A percentile compares a stretch with the other conserved stretches of the same genome.
Evolutionary conservation across 2,113 vertebrate genomes (phyloP).

Genomic region (Chauna torquata): DNA sequence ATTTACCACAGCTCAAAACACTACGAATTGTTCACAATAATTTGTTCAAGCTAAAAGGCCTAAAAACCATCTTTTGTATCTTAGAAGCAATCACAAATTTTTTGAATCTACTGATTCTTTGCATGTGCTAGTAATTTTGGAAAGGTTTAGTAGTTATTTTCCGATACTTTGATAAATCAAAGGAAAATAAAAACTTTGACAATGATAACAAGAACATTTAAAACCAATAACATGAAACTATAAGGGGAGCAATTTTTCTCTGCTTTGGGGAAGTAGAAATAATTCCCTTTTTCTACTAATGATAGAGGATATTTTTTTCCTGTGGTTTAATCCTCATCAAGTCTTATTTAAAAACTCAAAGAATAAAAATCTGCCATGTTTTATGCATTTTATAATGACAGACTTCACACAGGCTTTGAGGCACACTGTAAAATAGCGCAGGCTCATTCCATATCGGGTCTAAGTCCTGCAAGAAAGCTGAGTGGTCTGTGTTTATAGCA

Average conservation of each 20-base stretch:
- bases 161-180: not conserved
- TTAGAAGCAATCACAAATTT: not conserved
- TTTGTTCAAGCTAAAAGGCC: not conserved
- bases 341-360: not conserved
- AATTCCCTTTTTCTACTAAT: not conserved
- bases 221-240: not conserved
- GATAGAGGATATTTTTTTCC: not conserved
- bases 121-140: not conserved
- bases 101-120: slow-evolving; percentile 9
- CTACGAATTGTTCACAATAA: not conserved
- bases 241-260: not conserved
- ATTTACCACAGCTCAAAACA: not conserved
- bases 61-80: not conserved
- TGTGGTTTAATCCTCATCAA: not conserved
- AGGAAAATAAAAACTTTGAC: not conserved
- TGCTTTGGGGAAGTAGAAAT: not conserved
- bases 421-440: not conserved
- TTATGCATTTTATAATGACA: slow-evolving; percentile 10
- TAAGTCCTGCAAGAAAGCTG: not conserved
- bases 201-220: not conserved
- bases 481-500: not conserved
- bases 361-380: not conserved
- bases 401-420: not conserved
- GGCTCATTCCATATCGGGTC: not conserved
- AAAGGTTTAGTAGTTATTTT: not conserved